Evolutionary conservation across 2,888 invertebrate species (phyloP).

Genomic region (Zonitis immaculata): DNA sequence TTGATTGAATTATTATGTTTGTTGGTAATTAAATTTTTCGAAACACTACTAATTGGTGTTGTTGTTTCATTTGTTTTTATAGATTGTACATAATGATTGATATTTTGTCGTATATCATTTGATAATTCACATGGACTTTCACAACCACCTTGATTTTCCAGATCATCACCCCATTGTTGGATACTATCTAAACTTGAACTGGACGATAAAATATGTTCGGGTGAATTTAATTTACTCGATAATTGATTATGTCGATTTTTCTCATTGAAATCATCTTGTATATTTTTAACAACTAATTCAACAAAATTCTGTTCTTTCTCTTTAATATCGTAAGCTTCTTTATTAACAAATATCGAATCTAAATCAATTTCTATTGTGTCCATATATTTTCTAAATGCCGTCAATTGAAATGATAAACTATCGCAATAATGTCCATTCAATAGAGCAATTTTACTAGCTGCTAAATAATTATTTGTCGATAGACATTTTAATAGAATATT

Average conservation of each 20-base stretch:
- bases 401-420: constrained; percentile 45
- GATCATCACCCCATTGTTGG: constrained; percentile 46
- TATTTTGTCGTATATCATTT: constrained; percentile 43
- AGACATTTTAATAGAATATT: constrained; percentile 42
- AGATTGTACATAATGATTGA: constrained; percentile 44
- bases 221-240: constrained; percentile 27
- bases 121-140: constrained; percentile 45
- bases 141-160: constrained; percentile 47
- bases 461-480: constrained; percentile 43
- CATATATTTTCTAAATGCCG: constrained; percentile 43
- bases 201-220: constrained; percentile 35
- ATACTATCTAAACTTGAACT: constrained; percentile 48
- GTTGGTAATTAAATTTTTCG: constrained; percentile 31
- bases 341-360: constrained; percentile 32
- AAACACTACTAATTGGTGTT: constrained; percentile 40
- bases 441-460: constrained; percentile 46
- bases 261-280: constrained; percentile 31
- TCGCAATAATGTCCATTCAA: constrained; percentile 46
- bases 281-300: constrained; percentile 33
- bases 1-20: constrained; percentile 13
- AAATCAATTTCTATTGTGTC: constrained; percentile 35
- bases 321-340: constrained; percentile 27
- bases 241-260: constrained; percentile 18
- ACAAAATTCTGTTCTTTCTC: constrained; percentile 33
- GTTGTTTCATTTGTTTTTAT: constrained; percentile 30